phyloP scores from a whole-genome alignment of 2,113 vertebrate genomes.

The Aphelocoma coerulescens region DNA sequence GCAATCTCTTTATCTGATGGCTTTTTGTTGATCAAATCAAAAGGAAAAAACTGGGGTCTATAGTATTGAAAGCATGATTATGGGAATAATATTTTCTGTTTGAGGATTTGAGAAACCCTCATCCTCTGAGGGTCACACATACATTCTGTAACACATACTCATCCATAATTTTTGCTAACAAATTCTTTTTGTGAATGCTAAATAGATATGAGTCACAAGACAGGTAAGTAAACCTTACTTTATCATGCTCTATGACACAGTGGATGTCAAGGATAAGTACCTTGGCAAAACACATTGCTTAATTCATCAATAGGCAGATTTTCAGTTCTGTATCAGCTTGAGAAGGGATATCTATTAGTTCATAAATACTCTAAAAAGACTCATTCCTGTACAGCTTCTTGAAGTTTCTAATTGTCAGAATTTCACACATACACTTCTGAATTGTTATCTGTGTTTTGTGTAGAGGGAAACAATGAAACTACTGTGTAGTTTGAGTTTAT shows the following conservation, averaged over 20 bases:
- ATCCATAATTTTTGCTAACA: background rate
- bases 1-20: background rate
- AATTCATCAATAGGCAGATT: background rate
- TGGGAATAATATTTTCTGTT: background rate
- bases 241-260: background rate
- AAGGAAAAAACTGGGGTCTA: background rate
- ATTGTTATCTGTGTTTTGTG: background rate
- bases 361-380: background rate
- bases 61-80: background rate
- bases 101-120: background rate
- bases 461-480: background rate
- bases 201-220: background rate
- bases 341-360: background rate
- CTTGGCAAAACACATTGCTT: background rate
- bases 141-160: background rate
- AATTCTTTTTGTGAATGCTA: background rate
- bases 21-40: background rate
- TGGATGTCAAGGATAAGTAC: background rate
- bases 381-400: background rate
- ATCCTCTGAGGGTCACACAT: background rate
- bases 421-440: background rate
- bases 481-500: background rate
- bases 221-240: background rate
- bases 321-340: background rate
- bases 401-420: background rate